Evolutionary conservation across 2,888 invertebrate species (phyloP).

Genomic region (Thysanoteuthis rhombus): DNA sequence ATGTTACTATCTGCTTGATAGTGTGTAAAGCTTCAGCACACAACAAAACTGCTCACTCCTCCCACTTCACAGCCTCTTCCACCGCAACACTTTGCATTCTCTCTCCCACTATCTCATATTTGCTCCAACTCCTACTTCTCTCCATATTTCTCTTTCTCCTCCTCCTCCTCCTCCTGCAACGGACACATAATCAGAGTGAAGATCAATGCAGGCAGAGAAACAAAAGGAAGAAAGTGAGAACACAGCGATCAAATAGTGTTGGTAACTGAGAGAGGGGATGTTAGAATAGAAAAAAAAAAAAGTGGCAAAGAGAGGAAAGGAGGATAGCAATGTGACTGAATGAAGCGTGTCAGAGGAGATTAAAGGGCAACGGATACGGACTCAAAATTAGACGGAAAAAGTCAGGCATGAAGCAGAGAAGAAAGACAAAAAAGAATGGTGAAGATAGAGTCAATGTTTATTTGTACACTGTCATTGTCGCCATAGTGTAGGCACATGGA

Average conservation of each 20-base stretch:
- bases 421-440: background rate
- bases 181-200: background rate
- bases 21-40: background rate
- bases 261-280: too few relatives aligned
- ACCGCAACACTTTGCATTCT: background rate
- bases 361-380: background rate
- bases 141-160: background rate
- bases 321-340: background rate
- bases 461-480: background rate
- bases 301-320: background rate
- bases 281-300: background rate
- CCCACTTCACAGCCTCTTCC: background rate
- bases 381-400: background rate
- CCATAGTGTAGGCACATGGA: background rate
- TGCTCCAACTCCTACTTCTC: background rate
- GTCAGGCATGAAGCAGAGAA: background rate
- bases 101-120: background rate
- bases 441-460: background rate
- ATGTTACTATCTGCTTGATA: background rate
- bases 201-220: background rate
- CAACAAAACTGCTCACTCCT: background rate
- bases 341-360: background rate
- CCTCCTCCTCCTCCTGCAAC: background rate
- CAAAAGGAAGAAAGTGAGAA: background rate
- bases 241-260: background rate